Conservation (phyloP, 2,113 vertebrate genomes). For the Dromas ardeola region DNA sequence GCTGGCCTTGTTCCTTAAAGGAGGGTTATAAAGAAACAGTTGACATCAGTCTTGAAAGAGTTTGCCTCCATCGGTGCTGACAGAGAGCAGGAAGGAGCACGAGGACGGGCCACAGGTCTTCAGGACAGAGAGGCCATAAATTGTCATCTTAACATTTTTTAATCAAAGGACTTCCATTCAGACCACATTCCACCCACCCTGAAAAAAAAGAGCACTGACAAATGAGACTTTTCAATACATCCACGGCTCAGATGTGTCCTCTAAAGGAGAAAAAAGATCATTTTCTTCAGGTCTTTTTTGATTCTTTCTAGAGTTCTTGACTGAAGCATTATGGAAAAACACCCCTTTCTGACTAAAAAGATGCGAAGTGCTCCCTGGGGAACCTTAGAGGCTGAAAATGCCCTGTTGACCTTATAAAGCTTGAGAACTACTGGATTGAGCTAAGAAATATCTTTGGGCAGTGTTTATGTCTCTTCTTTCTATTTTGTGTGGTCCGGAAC, state of each 20-base stretch:
- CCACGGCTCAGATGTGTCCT: background rate
- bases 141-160: background rate
- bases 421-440: background rate
- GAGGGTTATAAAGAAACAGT: background rate
- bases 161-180: background rate
- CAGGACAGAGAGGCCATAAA: background rate
- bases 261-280: rapidly evolving
- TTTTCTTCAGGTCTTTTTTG: background rate
- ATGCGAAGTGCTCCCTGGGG: background rate
- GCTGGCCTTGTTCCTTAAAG: background rate
- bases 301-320: background rate
- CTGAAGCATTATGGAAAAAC: background rate
- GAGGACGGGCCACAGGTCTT: background rate
- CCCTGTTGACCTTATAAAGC: background rate
- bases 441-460: background rate
- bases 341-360: background rate
- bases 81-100: background rate
- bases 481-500: rapidly evolving
- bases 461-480: background rate
- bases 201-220: background rate
- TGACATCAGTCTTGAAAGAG: background rate
- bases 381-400: background rate
- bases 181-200: background rate
- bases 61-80: background rate
- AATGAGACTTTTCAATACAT: background rate